A percentile compares a stretch with the other conserved stretches of the same genome.
Evolutionary conservation across 1,140 invertebrate species (phyloP).

Genomic region (Plectrocnemia conspersa): DNA sequence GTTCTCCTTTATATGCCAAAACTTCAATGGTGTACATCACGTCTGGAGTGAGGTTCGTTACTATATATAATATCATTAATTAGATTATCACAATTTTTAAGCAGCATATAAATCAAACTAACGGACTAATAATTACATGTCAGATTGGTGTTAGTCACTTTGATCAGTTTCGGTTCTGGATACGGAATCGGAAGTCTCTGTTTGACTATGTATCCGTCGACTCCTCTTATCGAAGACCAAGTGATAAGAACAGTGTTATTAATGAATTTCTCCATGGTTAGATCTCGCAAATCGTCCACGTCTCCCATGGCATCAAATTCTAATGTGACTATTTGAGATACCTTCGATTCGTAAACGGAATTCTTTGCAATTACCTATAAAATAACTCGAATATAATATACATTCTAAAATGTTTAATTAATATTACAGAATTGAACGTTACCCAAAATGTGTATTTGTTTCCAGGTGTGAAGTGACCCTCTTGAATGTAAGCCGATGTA

Average conservation of each 20-base stretch:
- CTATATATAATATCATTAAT: constrained; percentile 34
- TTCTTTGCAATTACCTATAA: constrained; percentile 65
- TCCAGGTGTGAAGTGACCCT: constrained; percentile 56
- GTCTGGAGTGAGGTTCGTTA: constrained; percentile 51
- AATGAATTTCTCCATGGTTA: constrained; percentile 49
- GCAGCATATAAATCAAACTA: constrained; percentile 42
- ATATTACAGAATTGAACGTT: constrained; percentile 32
- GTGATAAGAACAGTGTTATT: constrained; percentile 52
- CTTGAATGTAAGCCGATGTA: constrained; percentile 52
- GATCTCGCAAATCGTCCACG: constrained; percentile 56
- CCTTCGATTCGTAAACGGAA: constrained; percentile 52
- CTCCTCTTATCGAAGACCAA: constrained; percentile 58
- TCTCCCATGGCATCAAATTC: constrained; percentile 59
- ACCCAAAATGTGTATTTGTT: constrained; percentile 73
- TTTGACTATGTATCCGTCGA: constrained; percentile 59
- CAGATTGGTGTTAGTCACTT: constrained; percentile 44
- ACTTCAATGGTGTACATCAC: constrained; percentile 58
- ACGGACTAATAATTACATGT: constrained; percentile 55
- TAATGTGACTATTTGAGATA: constrained; percentile 54
- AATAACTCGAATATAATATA: constrained; percentile 21
- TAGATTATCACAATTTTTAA: not conserved
- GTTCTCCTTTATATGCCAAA: constrained; percentile 56
- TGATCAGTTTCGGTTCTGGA: constrained; percentile 43
- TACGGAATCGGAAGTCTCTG: constrained; percentile 50
- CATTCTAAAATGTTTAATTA: not conserved